A percentile compares a stretch with the other conserved stretches of the same genome.
phyloP scores from a whole-genome alignment of 2,113 vertebrate species.

The Engraulis encrasicolus region DNA sequence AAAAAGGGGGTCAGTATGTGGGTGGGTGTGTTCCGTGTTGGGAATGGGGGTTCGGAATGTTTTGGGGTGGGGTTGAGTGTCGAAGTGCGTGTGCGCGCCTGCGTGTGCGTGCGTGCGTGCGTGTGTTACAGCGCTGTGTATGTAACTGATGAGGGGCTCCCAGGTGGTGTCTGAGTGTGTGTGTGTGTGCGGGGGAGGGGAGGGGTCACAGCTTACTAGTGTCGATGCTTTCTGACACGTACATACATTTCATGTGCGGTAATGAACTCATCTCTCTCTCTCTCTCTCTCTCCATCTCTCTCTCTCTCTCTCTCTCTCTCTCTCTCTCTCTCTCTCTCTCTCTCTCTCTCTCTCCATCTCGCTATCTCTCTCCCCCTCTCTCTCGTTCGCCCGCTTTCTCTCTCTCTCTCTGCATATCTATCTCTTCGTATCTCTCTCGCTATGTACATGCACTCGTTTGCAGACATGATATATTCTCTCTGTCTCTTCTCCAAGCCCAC shows the following conservation, averaged over 20 bases:
- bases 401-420: not conserved
- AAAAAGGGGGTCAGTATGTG: too few relatives aligned
- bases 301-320: not conserved
- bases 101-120: too few relatives aligned
- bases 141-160: too few relatives aligned
- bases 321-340: not conserved
- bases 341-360: not conserved
- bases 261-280: not conserved
- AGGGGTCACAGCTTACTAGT: not conserved
- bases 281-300: not conserved
- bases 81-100: too few relatives aligned
- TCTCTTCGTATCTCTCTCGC: not conserved
- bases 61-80: too few relatives aligned
- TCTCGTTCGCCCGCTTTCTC: not conserved
- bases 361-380: not conserved
- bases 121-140: too few relatives aligned
- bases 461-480: too few relatives aligned
- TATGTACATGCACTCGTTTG: not conserved
- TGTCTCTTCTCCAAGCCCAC: too few relatives aligned
- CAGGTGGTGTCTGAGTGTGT: too few relatives aligned
- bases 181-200: not conserved
- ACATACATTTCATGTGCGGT: not conserved
- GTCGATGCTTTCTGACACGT: not conserved
- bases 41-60: too few relatives aligned
- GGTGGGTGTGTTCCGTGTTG: too few relatives aligned